A percentile compares a stretch with the other conserved stretches of the same genome.
phyloP scores from a whole-genome alignment of 2,888 invertebrate genomes.

The Himalopsyche japonica region DNA sequence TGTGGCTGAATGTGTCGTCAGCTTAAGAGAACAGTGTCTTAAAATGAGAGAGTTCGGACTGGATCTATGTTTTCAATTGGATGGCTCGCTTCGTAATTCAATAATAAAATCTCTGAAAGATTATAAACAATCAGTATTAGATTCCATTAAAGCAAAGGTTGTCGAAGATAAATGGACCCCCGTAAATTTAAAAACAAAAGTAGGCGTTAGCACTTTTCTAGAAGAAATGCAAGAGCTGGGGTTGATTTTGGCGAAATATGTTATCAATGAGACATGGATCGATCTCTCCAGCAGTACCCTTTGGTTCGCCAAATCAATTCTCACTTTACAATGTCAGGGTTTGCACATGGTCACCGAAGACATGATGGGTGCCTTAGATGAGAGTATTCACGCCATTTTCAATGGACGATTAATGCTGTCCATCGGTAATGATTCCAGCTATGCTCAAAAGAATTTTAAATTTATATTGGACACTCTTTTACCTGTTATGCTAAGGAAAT shows the following conservation, averaged over 20 bases:
- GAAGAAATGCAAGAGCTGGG: constrained; percentile 73
- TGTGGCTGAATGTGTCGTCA: constrained; percentile 83
- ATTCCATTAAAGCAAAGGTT: constrained; percentile 75
- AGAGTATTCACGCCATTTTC: constrained; percentile 73
- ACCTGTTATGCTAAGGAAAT: constrained; percentile 65
- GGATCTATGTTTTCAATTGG: constrained; percentile 89
- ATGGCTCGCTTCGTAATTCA: constrained; percentile 79
- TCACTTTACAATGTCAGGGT: constrained; percentile 76
- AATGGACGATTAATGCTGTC: constrained; percentile 70
- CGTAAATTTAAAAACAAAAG: constrained; percentile 75
- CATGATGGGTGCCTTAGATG: constrained; percentile 72
- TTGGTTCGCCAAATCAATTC: constrained; percentile 76
- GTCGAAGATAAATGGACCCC: constrained; percentile 87
- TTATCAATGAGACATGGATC: constrained; percentile 68
- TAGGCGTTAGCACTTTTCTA: constrained; percentile 69
- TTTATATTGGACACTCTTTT: constrained; percentile 71
- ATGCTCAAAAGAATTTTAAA: constrained; percentile 67
- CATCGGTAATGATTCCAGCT: constrained; percentile 53
- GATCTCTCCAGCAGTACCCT: constrained; percentile 79
- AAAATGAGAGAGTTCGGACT: constrained; percentile 72
- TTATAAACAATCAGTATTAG: constrained; percentile 78
- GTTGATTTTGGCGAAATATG: constrained; percentile 67
- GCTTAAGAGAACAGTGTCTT: constrained; percentile 73
- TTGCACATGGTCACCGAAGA: constrained; percentile 75
- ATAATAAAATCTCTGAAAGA: constrained; percentile 76